Percentiles rank a stretch among this genome's conserved stretches.
phyloP scores from a whole-genome alignment of 92 coral and sea anemone species.

The Pocillopora grandis region DNA sequence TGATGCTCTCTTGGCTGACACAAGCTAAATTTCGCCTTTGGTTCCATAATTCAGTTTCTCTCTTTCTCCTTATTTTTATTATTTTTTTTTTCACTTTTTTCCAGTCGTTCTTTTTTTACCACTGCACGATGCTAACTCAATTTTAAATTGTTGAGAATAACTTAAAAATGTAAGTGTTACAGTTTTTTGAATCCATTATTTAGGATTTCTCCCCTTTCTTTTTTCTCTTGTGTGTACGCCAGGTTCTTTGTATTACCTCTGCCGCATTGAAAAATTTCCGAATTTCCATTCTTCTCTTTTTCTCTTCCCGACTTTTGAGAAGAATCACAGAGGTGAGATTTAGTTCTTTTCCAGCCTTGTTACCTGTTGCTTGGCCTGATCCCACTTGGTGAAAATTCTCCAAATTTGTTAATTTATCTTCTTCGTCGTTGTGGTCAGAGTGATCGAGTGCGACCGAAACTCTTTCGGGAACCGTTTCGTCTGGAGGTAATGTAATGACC shows the following conservation, averaged over 20 bases:
- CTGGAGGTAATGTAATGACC: background rate
- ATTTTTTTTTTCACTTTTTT: background rate
- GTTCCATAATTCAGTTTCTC: background rate
- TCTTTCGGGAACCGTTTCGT: too few species aligned
- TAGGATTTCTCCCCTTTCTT: background rate
- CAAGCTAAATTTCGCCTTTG: background rate
- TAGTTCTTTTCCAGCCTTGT: background rate
- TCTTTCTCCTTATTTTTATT: too few species aligned
- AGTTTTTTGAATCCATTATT: background rate
- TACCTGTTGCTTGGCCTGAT: background rate
- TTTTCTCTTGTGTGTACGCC: slow-evolving; percentile 20
- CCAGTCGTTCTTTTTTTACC: background rate
- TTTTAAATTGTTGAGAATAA: background rate
- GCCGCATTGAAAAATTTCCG: slow-evolving; percentile 25
- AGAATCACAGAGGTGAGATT: background rate
- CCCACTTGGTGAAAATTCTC: background rate
- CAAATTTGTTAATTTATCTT: background rate
- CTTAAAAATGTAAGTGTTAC: background rate
- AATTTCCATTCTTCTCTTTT: background rate
- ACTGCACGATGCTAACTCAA: background rate
- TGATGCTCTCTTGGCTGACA: too few species aligned
- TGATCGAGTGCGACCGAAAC: background rate
- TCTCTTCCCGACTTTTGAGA: background rate
- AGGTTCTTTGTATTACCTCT: slow-evolving; percentile 21
- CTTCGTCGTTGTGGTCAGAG: background rate